Evolutionary conservation across 2,888 invertebrate genomes (phyloP).

Genomic region (Agrochola macilenta): DNA sequence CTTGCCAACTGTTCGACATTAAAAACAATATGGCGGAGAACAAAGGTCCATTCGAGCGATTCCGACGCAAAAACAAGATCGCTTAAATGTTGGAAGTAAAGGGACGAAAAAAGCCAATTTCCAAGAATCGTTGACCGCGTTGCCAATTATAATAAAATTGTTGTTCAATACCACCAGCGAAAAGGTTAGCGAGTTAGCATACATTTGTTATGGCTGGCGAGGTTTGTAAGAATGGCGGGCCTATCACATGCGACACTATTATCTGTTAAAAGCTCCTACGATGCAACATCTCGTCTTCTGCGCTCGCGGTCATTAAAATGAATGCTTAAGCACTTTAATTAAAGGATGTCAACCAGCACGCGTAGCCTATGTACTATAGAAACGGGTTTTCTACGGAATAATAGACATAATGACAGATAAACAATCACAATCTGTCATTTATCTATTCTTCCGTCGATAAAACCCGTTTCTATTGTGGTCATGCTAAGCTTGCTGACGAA

Average conservation of each 20-base stretch:
- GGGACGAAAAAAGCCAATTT: constrained; percentile 84
- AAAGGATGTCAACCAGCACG: constrained; percentile 47
- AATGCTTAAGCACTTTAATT: constrained; percentile 50
- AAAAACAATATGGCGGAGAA: constrained; percentile 86
- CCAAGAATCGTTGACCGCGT: constrained; percentile 87
- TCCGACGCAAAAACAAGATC: constrained; percentile 86
- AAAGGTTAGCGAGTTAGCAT: constrained; percentile 84
- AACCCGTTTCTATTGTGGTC: too few species aligned
- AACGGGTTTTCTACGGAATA: too few species aligned
- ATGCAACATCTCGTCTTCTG: not conserved
- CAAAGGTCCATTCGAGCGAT: constrained; percentile 84
- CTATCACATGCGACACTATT: constrained; percentile 56
- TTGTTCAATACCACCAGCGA: constrained; percentile 85
- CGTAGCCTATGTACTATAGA: too few species aligned
- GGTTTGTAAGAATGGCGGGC: constrained; percentile 64
- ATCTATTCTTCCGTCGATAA: too few species aligned
- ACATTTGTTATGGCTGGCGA: constrained; percentile 71
- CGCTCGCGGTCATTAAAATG: constrained; percentile 41
- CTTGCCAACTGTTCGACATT: constrained; percentile 76
- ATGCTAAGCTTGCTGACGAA: constrained; percentile 10
- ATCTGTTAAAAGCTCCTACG: constrained; percentile 22
- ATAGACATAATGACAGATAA: too few species aligned
- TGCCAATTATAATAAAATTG: constrained; percentile 89
- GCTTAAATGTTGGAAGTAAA: constrained; percentile 85
- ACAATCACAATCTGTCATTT: too few species aligned